phyloP scores from a whole-genome alignment of 2,888 invertebrate species.

The Onchidella celtica region DNA sequence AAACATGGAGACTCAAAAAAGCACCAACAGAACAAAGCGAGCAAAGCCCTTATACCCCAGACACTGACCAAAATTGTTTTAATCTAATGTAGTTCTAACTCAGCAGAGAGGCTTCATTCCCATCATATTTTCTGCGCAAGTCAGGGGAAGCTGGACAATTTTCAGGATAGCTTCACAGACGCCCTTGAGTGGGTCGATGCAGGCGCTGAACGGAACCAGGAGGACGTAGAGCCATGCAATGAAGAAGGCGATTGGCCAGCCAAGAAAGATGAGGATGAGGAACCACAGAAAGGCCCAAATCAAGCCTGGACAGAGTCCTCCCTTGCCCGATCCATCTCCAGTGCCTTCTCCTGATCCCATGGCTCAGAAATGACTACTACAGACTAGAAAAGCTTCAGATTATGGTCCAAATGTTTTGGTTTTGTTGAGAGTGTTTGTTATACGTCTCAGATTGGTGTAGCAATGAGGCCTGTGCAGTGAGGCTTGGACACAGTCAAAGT shows the following conservation, averaged over 20 bases:
- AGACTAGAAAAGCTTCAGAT: too few relatives aligned
- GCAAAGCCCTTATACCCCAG: too few relatives aligned
- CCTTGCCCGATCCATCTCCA: slow-evolving; percentile 56
- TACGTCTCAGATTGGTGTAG: too few relatives aligned
- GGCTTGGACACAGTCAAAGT: too few relatives aligned
- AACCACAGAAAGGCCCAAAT: slow-evolving; percentile 77
- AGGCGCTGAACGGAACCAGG: slow-evolving; percentile 76
- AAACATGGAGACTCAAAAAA: too few relatives aligned
- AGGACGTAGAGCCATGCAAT: slow-evolving; percentile 78
- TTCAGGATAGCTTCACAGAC: slow-evolving; percentile 73
- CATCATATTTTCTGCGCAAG: slow-evolving; percentile 76
- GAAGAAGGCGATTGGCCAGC: slow-evolving; percentile 77
- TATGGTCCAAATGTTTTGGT: too few relatives aligned
- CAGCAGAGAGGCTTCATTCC: slow-evolving; percentile 74
- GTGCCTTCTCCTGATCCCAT: slow-evolving; percentile 62
- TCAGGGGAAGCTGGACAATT: slow-evolving; percentile 74
- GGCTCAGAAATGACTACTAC: too few relatives aligned
- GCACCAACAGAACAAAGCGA: too few relatives aligned
- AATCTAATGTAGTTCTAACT: too few relatives aligned
- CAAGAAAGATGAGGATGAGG: slow-evolving; percentile 74
- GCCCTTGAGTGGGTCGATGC: slow-evolving; percentile 70
- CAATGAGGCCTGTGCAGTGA: too few relatives aligned
- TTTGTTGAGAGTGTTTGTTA: too few relatives aligned
- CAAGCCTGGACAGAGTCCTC: slow-evolving; percentile 63
- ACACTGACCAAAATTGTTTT: too few relatives aligned